These are phyloP conservation scores for Metacarcinus magister DNA, from an alignment of 2,888 invertebrate genomes.

Conservation along the genomic window DNA sequence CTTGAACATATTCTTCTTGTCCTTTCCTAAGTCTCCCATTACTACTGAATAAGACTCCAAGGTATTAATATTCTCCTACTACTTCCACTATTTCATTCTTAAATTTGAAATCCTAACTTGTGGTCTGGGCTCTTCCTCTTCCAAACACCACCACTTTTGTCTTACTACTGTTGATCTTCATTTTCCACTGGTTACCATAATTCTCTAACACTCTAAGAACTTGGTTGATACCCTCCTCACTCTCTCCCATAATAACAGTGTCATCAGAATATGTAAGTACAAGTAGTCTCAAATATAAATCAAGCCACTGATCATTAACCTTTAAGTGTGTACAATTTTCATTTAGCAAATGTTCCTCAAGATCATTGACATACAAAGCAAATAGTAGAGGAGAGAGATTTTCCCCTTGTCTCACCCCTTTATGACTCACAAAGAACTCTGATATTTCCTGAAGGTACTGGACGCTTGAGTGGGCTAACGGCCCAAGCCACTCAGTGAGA, in stretches of 20 bases:
- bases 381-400: slow-evolving; percentile 49
- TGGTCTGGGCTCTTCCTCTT: not conserved
- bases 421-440: no score
- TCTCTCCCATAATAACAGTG: not conserved
- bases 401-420: not conserved
- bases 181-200: not conserved
- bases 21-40: no score
- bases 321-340: not conserved
- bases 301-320: not conserved
- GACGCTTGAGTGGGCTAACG: no score
- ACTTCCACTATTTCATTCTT: not conserved
- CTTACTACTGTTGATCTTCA: not conserved
- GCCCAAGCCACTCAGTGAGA: no score
- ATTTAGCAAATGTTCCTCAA: not conserved
- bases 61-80: not conserved
- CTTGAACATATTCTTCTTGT: not conserved
- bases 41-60: no score
- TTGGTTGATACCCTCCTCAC: slow-evolving; percentile 23
- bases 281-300: not conserved
- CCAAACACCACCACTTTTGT: not conserved
- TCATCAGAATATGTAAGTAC: not conserved
- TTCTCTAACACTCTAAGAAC: not conserved
- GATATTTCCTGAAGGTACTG: no score
- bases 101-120: not conserved
- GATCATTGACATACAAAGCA: slow-evolving; percentile 32